Percentiles rank a stretch among this genome's conserved stretches.
phyloP scores from a whole-genome alignment of 2,888 invertebrate species.

The Syrphus vitripennis region DNA sequence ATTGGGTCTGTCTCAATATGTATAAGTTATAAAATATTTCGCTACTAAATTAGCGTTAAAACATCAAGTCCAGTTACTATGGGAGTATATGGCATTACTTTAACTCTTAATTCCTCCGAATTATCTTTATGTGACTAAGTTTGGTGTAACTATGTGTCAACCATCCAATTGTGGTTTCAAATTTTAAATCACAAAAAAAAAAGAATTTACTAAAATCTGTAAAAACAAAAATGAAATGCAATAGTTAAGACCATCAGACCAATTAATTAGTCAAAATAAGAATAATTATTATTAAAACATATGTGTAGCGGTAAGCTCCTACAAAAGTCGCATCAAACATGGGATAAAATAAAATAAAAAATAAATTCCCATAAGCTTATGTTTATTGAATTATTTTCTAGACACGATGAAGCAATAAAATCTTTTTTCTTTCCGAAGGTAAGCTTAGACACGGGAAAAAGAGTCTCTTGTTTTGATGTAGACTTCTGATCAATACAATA shows the following conservation, averaged over 20 bases:
- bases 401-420: slow-evolving; percentile 19
- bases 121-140: no score
- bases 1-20: no score
- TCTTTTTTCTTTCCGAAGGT: background rate
- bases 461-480: slow-evolving; percentile 2
- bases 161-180: no score
- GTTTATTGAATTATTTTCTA: background rate
- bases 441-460: background rate
- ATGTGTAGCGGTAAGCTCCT: background rate
- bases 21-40: no score
- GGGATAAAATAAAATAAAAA: background rate
- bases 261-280: background rate
- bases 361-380: background rate
- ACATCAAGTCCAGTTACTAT: no score
- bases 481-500: slow-evolving; percentile 3
- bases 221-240: background rate
- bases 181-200: no score
- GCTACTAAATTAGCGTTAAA: no score
- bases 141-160: no score
- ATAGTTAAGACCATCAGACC: background rate
- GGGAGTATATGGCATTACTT: no score
- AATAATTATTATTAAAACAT: no score
- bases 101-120: no score
- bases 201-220: no score
- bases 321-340: background rate